Evolutionary conservation across 2,888 invertebrate species (phyloP).

Genomic region (Drosophila neoperkinsi): DNA sequence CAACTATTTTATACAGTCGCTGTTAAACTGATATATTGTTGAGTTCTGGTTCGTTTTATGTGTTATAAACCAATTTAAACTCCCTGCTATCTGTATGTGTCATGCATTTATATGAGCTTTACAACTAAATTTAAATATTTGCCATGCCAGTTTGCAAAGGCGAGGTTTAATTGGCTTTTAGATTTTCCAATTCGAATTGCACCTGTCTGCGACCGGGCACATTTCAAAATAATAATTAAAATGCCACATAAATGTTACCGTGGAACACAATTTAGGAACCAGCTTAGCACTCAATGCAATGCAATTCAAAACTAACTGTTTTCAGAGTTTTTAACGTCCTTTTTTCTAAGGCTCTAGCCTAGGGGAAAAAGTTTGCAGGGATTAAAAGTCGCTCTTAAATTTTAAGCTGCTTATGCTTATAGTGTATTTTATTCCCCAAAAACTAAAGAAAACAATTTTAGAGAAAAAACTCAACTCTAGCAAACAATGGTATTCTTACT

Average conservation of each 20-base stretch:
- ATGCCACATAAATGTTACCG: not conserved
- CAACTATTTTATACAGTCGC: not conserved
- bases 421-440: not conserved
- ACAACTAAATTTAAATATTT: conserved; percentile 54
- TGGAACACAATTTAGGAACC: not conserved
- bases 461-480: not conserved
- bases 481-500: not conserved
- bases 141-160: not conserved
- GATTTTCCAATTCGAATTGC: not conserved
- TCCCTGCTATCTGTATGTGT: not conserved
- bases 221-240: not conserved
- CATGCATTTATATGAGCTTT: conserved; percentile 66
- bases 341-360: not conserved
- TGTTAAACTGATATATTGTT: not conserved
- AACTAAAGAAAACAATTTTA: not conserved
- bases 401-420: not conserved
- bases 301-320: not conserved
- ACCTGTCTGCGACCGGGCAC: not conserved
- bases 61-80: not conserved
- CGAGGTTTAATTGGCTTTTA: not conserved
- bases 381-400: not conserved
- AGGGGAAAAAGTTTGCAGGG: not conserved
- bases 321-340: not conserved
- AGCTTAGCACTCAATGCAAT: not conserved
- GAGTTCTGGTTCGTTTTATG: not conserved